Evolutionary conservation across 2,797 vertebrate genomes (phyloP), one percentile per base, ranked within the genome.

Genomic region (Botia kubotai): DNA sequence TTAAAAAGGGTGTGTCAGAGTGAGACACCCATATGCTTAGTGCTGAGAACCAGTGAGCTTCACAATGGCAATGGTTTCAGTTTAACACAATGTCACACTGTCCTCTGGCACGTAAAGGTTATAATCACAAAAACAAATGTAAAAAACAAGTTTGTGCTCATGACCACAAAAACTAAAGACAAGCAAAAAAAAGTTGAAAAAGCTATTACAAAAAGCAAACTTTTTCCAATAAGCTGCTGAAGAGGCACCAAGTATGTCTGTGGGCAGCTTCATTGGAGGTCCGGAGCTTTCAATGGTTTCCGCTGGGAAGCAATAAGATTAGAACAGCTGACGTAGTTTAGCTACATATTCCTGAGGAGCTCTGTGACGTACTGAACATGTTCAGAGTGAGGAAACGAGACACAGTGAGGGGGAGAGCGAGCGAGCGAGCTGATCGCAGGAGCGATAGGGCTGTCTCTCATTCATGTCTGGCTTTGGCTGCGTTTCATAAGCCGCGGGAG

Each of bases 401-500:
- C 19, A 62, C 46, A 79, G 76, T 21, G 36, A 50, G 69, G 43
- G 53, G 62, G 50, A 33, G 70, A 67, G 50, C 13, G 46, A 63
- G 76, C 43, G 1, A 65, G 63, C 48, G 11, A 75, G 50, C 53
- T 81, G 84, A 83, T 84, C 19, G 85, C 29, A 74, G 68, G 52
- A 66, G 73, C 50, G 78, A 82, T 87, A 82, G 12, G 43, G 48
- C 36, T 75, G 60, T 71, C 63, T 82, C 67, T 83, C 82, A 84
- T 83, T 86, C 86, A 84, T 77, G 78, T 73, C 72, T 85, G 79
- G 58, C 69, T 78, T 85, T 84, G 82, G 83, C 86, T 83, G 81
- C 19, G 26, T 63, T 66, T 62, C 29, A 72, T 57, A 71, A 66
- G 72, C 76, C 63, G 53, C 14, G 17, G 76, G 63, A 81, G 82